A percentile compares a stretch with the other conserved stretches of the same genome.
These are phyloP conservation scores for Hemicordylus capensis DNA, from an alignment of 2,113 vertebrate species.

Conservation along the genomic window DNA sequence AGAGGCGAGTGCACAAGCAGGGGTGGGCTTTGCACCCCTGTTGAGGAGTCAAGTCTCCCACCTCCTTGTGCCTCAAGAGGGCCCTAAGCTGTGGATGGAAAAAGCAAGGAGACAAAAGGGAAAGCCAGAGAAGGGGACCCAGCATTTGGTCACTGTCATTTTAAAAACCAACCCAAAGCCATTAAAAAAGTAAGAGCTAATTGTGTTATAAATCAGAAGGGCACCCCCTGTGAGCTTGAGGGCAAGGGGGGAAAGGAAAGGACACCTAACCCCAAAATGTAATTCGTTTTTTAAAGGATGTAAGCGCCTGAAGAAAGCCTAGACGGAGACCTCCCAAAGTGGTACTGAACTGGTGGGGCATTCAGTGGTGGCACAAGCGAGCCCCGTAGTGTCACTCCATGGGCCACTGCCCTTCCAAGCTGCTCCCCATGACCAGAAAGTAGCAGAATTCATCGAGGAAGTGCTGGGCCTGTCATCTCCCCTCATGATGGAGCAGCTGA, in stretches of 20 bases:
- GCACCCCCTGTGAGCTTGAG: background rate
- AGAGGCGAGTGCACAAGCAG: background rate
- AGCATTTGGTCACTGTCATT: slow-evolving; percentile 18
- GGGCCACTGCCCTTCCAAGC: background rate
- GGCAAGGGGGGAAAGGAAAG: background rate
- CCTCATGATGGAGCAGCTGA: background rate
- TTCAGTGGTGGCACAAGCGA: background rate
- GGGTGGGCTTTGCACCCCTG: background rate
- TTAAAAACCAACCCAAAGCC: slow-evolving; percentile 22
- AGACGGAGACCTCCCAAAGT: background rate
- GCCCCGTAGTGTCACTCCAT: background rate
- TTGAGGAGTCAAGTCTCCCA: background rate
- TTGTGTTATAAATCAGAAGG: slow-evolving; percentile 15
- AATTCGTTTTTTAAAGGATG: background rate
- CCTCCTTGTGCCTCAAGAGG: background rate
- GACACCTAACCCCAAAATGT: background rate
- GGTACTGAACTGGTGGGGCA: background rate
- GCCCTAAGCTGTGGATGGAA: background rate
- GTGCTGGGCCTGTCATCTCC: background rate
- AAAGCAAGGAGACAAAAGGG: slow-evolving; percentile 5
- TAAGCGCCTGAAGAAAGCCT: background rate
- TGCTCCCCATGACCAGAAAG: background rate
- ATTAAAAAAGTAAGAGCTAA: slow-evolving; percentile 38
- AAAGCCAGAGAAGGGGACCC: background rate
- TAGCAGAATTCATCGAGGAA: slow-evolving; percentile 10